Conservation (phyloP, 2,888 invertebrate species). For the Limenitis camilla region DNA sequence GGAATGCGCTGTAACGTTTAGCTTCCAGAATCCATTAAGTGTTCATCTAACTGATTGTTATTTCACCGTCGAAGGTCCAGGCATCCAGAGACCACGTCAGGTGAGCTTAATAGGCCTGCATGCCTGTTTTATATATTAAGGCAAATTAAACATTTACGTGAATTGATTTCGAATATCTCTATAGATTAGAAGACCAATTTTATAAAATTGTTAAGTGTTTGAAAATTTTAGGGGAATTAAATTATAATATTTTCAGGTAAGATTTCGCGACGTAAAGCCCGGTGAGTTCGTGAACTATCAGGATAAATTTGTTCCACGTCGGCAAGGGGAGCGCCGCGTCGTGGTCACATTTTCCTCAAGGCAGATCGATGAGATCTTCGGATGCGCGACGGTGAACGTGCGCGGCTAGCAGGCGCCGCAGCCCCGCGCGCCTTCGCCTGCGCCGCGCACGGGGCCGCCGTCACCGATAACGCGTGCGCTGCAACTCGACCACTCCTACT, state of each 20-base stretch:
- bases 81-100: slow-evolving; percentile 76
- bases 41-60: slow-evolving; percentile 78
- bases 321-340: slow-evolving; percentile 76
- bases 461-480: slow-evolving; percentile 53
- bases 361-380: slow-evolving; percentile 78
- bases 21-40: slow-evolving; percentile 80
- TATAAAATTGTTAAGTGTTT: no score
- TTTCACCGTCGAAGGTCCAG: slow-evolving; percentile 81
- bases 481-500: slow-evolving; percentile 55
- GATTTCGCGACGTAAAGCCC: slow-evolving; percentile 77
- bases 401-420: slow-evolving; percentile 67
- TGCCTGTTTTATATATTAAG: not conserved
- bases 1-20: slow-evolving; percentile 71
- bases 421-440: slow-evolving; percentile 56
- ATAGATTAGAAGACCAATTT: no score
- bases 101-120: slow-evolving; percentile 39
- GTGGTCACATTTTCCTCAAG: slow-evolving; percentile 79
- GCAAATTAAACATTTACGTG: no score
- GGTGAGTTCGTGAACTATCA: slow-evolving; percentile 77
- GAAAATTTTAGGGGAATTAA: not conserved
- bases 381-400: slow-evolving; percentile 71
- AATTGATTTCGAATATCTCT: no score
- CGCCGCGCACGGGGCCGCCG: slow-evolving; percentile 56
- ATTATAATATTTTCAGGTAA: slow-evolving; percentile 41
- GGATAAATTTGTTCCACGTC: slow-evolving; percentile 75